Conservation (phyloP, 2,797 vertebrate genomes). For the Pogoniulus pusillus region DNA sequence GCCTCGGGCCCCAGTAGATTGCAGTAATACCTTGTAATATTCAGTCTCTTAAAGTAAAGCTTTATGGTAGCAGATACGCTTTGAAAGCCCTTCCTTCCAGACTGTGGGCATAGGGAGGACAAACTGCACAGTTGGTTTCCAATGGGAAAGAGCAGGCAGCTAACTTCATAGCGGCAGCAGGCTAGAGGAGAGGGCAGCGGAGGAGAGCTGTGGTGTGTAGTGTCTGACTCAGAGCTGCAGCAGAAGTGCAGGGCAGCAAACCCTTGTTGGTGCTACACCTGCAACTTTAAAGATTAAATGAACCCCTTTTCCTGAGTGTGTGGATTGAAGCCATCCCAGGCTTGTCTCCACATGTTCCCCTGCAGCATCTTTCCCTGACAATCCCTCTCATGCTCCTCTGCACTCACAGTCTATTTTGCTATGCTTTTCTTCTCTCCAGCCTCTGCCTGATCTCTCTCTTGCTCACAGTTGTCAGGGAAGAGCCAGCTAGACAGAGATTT, state of each 20-base stretch:
- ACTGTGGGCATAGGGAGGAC: not conserved
- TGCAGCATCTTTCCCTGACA: no score
- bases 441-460: no score
- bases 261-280: not conserved
- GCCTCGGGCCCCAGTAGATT: not conserved
- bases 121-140: not conserved
- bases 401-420: no score
- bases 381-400: no score
- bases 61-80: not conserved
- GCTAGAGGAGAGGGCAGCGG: not conserved
- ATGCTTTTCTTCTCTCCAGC: no score
- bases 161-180: rapidly evolving
- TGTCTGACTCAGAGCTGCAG: rapidly evolving
- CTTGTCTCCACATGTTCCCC: not conserved
- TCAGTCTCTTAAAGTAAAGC: not conserved
- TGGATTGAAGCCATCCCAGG: not conserved
- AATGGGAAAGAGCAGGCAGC: not conserved
- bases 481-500: no score
- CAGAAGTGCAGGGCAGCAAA: not conserved
- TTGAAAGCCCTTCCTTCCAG: not conserved
- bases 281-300: not conserved
- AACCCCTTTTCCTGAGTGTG: not conserved
- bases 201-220: rapidly evolving
- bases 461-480: no score
- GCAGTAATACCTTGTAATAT: not conserved